These are phyloP conservation scores for Leucophenga montana DNA, from an alignment of 2,888 invertebrate genomes.

Conservation along the genomic window DNA sequence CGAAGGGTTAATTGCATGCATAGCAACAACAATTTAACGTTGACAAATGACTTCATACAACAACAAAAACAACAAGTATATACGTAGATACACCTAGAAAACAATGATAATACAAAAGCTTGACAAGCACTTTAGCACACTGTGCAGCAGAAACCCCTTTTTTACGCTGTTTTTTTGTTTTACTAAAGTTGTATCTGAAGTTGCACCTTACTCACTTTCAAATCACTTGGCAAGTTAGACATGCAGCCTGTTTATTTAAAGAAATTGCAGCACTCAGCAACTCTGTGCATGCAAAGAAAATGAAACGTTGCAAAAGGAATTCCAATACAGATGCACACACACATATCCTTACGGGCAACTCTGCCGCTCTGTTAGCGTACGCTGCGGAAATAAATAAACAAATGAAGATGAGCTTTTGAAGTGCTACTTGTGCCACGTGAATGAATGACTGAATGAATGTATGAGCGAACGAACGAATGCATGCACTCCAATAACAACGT, in stretches of 20 bases:
- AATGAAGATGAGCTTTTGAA: slow-evolving; percentile 65
- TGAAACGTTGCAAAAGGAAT: slow-evolving; percentile 15
- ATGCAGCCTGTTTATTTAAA: slow-evolving; percentile 66
- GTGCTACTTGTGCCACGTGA: slow-evolving; percentile 49
- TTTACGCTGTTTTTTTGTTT: neutral
- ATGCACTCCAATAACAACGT: neutral
- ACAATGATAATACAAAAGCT: slow-evolving; percentile 50
- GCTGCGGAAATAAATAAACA: slow-evolving; percentile 65
- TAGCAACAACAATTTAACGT: slow-evolving; percentile 12
- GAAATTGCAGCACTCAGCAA: slow-evolving; percentile 65
- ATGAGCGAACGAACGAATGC: slow-evolving; percentile 5
- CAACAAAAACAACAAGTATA: slow-evolving; percentile 25
- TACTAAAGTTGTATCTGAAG: neutral
- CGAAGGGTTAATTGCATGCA: slow-evolving; percentile 29
- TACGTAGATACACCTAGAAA: slow-evolving; percentile 35
- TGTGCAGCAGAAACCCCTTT: slow-evolving; percentile 35
- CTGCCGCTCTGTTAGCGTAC: slow-evolving; percentile 26
- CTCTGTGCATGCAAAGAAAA: slow-evolving; percentile 6
- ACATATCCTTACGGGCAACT: slow-evolving; percentile 19
- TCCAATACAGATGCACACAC: too few relatives aligned
- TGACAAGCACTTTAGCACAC: slow-evolving; percentile 67
- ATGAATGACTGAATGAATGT: slow-evolving; percentile 17
- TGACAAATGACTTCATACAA: slow-evolving; percentile 27
- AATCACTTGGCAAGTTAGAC: slow-evolving; percentile 22
- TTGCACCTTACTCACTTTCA: slow-evolving; percentile 13